Conservation (phyloP, 2,888 invertebrate species). For the Diplolepis rosae region DNA sequence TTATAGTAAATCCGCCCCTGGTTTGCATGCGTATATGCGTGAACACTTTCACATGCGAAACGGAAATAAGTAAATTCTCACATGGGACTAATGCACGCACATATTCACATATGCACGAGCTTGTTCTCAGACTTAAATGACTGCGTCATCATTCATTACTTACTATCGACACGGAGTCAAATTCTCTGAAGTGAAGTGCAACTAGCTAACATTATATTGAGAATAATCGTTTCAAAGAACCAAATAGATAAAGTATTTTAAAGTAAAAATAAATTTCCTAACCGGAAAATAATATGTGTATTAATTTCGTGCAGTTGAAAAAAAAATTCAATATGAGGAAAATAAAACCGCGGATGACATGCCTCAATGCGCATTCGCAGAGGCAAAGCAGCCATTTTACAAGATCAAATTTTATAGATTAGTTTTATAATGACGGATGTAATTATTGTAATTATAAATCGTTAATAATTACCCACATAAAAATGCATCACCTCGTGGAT, state of each 20-base stretch:
- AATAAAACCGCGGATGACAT: background rate
- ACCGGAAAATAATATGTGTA: background rate
- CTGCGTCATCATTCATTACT: constrained; percentile 57
- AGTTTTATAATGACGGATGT: constrained; percentile 8
- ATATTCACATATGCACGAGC: constrained; percentile 43
- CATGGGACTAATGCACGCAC: constrained; percentile 41
- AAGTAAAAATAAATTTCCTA: too few relatives aligned
- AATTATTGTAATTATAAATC: constrained; percentile 16
- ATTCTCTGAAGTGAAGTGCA: constrained; percentile 40
- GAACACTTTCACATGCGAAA: constrained; percentile 21
- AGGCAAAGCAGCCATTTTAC: background rate
- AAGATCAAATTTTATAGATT: constrained; percentile 16
- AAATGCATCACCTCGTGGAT: background rate
- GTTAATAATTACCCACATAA: constrained; percentile 6
- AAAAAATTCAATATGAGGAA: background rate
- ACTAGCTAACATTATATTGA: constrained; percentile 17
- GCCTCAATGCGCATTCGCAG: background rate
- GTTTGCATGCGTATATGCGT: constrained; percentile 8
- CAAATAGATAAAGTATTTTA: background rate
- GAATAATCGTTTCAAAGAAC: background rate
- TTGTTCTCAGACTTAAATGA: constrained; percentile 51
- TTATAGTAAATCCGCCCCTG: constrained; percentile 19
- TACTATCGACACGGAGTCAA: constrained; percentile 43
- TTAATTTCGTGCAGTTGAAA: too few relatives aligned
- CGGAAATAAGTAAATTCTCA: constrained; percentile 20